Conservation (phyloP, 2,797 vertebrate genomes). For the Sebastes iracundus region DNA sequence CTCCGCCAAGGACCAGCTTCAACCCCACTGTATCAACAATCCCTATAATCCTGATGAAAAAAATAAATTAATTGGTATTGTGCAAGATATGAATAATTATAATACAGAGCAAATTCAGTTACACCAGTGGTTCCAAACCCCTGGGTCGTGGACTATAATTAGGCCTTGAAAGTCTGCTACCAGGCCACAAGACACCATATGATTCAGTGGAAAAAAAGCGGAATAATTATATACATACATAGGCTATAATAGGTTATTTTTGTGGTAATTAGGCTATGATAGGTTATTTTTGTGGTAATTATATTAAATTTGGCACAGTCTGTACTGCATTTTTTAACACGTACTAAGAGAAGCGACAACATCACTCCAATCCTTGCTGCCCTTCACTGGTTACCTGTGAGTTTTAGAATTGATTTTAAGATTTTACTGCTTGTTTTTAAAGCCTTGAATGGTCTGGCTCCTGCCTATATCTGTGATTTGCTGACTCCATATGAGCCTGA, state of each 20-base stretch:
- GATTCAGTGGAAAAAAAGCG: neutral
- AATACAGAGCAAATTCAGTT: neutral
- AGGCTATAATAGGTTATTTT: neutral
- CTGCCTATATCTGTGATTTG: too few relatives aligned
- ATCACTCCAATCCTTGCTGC: neutral
- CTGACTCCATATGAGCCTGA: too few relatives aligned
- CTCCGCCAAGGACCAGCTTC: slow-evolving; percentile 84
- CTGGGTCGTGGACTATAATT: neutral
- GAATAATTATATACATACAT: neutral
- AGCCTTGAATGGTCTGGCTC: neutral
- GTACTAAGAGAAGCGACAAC: neutral
- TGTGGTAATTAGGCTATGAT: neutral
- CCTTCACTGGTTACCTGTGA: neutral
- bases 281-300: neutral
- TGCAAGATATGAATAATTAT: neutral
- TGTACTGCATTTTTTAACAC: neutral
- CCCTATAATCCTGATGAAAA: slow-evolving; percentile 84
- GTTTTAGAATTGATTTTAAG: neutral
- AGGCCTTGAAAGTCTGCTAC: neutral
- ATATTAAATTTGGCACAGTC: neutral
- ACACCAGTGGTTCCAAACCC: neutral
- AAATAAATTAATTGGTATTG: neutral
- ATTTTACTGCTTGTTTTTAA: neutral
- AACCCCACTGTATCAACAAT: slow-evolving; percentile 92
- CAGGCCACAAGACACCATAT: neutral